Evolutionary conservation across 2,797 vertebrate species (phyloP).

Genomic region (Agapornis canus): DNA sequence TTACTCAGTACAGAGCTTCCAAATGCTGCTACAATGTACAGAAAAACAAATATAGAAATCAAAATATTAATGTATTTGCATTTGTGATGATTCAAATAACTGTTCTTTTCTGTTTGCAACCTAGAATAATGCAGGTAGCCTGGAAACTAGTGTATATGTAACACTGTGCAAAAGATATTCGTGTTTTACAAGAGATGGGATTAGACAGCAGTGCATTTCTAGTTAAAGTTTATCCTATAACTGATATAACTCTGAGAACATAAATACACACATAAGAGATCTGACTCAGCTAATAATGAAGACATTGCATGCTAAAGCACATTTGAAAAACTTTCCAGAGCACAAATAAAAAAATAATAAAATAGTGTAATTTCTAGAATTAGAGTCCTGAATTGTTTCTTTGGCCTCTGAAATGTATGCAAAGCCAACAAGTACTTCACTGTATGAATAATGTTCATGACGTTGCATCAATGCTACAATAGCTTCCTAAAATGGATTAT

Average conservation of each 20-base stretch:
- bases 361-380: neutral
- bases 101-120: neutral
- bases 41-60: neutral
- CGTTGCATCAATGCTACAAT: accelerated
- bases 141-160: neutral
- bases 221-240: neutral
- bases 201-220: neutral
- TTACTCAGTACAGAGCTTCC: neutral
- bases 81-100: neutral
- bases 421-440: neutral
- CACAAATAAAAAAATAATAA: neutral
- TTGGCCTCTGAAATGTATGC: neutral
- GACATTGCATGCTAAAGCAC: neutral
- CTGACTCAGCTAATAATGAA: neutral
- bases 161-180: neutral
- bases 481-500: neutral
- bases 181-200: neutral
- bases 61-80: neutral
- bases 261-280: neutral
- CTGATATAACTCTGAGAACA: neutral
- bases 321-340: neutral
- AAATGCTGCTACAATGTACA: neutral
- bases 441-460: neutral
- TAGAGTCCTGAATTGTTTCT: neutral
- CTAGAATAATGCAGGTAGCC: neutral